phyloP scores from a whole-genome alignment of 2,797 vertebrate genomes.

The Smutsia temminckii region DNA sequence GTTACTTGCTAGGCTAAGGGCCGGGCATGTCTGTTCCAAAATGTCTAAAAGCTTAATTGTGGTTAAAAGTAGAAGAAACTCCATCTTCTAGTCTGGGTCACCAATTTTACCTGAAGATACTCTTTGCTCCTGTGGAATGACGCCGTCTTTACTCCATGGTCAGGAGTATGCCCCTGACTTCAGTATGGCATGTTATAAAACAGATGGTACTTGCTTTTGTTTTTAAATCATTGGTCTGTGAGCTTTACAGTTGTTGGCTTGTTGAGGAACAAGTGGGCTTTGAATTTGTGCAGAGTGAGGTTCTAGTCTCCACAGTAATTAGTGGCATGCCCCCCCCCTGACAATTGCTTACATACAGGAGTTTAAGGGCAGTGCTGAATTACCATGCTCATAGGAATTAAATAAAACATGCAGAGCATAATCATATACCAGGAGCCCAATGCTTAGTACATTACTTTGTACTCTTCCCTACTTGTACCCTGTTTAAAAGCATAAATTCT shows the following conservation, averaged over 20 bases:
- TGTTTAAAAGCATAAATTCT: not conserved
- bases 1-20: not conserved
- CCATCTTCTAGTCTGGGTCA: accelerated
- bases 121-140: not conserved
- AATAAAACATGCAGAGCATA: not conserved
- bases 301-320: not conserved
- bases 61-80: not conserved
- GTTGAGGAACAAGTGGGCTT: too few relatives aligned
- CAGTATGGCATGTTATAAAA: too few relatives aligned
- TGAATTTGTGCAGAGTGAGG: not conserved
- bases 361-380: too few relatives aligned
- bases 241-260: not conserved
- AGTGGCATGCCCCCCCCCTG: too few relatives aligned
- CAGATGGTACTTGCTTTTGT: not conserved
- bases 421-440: not conserved
- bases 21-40: not conserved
- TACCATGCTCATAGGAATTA: not conserved
- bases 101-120: too few relatives aligned
- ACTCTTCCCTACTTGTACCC: too few relatives aligned
- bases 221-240: not conserved
- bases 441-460: too few relatives aligned
- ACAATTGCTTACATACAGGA: too few relatives aligned
- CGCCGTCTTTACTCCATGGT: too few relatives aligned
- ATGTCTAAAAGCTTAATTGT: not conserved
- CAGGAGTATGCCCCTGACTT: too few relatives aligned